Evolutionary conservation across 53 echinoderm and acorn worm genomes (phyloP).

Genomic region (Stichopus horrens): DNA sequence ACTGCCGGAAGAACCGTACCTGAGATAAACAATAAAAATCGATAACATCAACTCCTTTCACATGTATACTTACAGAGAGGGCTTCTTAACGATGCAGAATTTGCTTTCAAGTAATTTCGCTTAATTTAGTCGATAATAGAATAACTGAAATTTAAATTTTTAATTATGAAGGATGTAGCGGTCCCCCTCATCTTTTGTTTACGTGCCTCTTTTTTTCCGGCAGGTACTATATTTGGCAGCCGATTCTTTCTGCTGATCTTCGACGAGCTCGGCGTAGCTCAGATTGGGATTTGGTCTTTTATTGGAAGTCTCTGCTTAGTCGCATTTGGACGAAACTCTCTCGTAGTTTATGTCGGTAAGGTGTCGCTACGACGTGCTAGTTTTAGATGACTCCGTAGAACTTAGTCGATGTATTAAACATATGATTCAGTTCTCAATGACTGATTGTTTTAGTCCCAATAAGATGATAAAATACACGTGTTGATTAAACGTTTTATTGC

Average conservation of each 20-base stretch:
- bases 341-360: slow-evolving; percentile 31
- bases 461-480: too few relatives aligned
- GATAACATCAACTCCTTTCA: neutral
- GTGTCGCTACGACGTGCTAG: neutral
- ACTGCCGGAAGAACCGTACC: too few relatives aligned
- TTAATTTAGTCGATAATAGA: too few relatives aligned
- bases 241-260: slow-evolving; percentile 28
- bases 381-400: too few relatives aligned
- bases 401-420: too few relatives aligned
- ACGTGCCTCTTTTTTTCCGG: neutral
- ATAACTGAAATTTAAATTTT: too few relatives aligned
- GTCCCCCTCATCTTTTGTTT: neutral
- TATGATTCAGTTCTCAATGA: too few relatives aligned
- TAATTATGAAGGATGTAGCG: neutral
- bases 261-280: slow-evolving; percentile 38
- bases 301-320: slow-evolving; percentile 37
- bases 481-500: too few relatives aligned
- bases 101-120: too few relatives aligned
- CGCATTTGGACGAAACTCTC: slow-evolving; percentile 16
- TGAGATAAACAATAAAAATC: too few relatives aligned
- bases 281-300: slow-evolving; percentile 44
- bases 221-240: slow-evolving; percentile 45
- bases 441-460: too few relatives aligned
- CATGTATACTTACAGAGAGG: neutral
- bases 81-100: too few relatives aligned